phyloP scores from a whole-genome alignment of 2,113 vertebrate genomes.

The Columba janthina region DNA sequence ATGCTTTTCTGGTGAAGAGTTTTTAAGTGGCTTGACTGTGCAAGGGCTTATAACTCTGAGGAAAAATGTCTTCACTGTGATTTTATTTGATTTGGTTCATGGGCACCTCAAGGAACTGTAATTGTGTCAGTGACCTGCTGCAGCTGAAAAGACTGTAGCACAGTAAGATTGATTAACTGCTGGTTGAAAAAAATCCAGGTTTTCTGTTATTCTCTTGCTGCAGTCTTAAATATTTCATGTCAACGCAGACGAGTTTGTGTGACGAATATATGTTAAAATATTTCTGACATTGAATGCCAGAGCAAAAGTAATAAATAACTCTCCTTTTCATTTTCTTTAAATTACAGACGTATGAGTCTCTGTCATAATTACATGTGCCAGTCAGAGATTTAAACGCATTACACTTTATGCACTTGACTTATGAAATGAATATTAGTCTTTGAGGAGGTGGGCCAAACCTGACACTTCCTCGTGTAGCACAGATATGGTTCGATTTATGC shows the following conservation, averaged over 20 bases:
- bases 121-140: slow-evolving; percentile 58
- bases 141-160: slow-evolving; percentile 52
- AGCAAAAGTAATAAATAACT: slow-evolving; percentile 66
- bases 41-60: not conserved
- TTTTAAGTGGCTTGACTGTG: not conserved
- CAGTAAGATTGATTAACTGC: slow-evolving; percentile 59
- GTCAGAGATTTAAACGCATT: slow-evolving; percentile 71
- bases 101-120: slow-evolving; percentile 52
- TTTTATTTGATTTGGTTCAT: slow-evolving; percentile 61
- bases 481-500: slow-evolving; percentile 71
- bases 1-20: not conserved
- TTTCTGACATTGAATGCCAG: slow-evolving; percentile 52
- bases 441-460: slow-evolving; percentile 55
- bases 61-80: slow-evolving; percentile 29
- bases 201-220: slow-evolving; percentile 60
- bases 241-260: slow-evolving; percentile 45
- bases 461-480: slow-evolving; percentile 41
- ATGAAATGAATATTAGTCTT: slow-evolving; percentile 66
- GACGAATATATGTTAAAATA: slow-evolving; percentile 61
- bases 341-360: slow-evolving; percentile 63
- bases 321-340: slow-evolving; percentile 72
- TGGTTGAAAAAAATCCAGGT: slow-evolving; percentile 32
- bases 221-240: slow-evolving; percentile 61
- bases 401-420: slow-evolving; percentile 70
- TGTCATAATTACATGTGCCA: slow-evolving; percentile 70